Evolutionary conservation across 2,888 invertebrate genomes (phyloP).

Genomic region (Adelphocoris suturalis): DNA sequence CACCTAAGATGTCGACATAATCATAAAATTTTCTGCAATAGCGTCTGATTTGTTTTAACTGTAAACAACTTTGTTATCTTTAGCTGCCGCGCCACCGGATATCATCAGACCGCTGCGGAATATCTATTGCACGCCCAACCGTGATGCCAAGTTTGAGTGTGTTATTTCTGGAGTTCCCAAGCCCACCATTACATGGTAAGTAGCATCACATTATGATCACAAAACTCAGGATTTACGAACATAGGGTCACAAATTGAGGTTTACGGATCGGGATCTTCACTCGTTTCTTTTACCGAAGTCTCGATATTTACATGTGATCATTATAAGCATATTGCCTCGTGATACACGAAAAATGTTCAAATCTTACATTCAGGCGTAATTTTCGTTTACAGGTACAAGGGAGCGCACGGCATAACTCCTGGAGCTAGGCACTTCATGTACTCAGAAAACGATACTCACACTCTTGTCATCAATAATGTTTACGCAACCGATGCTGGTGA

Average conservation of each 20-base stretch:
- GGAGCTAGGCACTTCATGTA: slow-evolving; percentile 95
- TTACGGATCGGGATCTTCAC: too few species aligned
- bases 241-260: too few species aligned
- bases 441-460: slow-evolving; percentile 92
- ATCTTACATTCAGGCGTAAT: background rate
- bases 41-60: background rate
- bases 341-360: too few species aligned
- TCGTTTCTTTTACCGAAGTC: too few species aligned
- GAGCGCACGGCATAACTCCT: slow-evolving; percentile 95
- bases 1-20: background rate
- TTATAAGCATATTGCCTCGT: too few species aligned
- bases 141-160: slow-evolving; percentile 95
- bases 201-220: slow-evolving; percentile 33
- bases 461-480: slow-evolving; percentile 93
- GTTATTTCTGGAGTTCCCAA: slow-evolving; percentile 93
- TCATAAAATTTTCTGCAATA: background rate
- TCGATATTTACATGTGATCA: too few species aligned
- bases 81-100: slow-evolving; percentile 93
- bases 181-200: slow-evolving; percentile 92
- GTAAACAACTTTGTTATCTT: slow-evolving; percentile 61
- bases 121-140: slow-evolving; percentile 94
- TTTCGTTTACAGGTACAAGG: slow-evolving; percentile 86
- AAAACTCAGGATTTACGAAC: too few species aligned
- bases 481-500: slow-evolving; percentile 99
- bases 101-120: slow-evolving; percentile 91